Base-by-base conservation (phyloP, 2,797 vertebrate species). In the Petrocephalus sullivani region DNA sequence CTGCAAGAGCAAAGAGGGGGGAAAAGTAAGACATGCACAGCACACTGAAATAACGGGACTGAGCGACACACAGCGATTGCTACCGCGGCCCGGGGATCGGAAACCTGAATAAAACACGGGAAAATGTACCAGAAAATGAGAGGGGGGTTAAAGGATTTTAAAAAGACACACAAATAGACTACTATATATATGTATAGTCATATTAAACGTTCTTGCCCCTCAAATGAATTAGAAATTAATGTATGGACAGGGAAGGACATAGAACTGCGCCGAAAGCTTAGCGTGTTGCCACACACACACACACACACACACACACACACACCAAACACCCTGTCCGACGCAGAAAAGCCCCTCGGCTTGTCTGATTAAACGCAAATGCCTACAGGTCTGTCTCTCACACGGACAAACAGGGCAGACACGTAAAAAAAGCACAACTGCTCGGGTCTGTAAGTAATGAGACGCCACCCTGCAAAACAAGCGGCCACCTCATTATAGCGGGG, bases 11-110 rank as follows among this genome's bases (percentile, higher is more conserved):
- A 92, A 89, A 94, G 87, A 93, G 91, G 92, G 92, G 89, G 90
- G 92, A 93, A 94, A 56, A 92, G 91, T 93, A 49, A 93, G 93
- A 94, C 93, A 92, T 93, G 94, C 94, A 88, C 93, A 94, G 93
- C 91, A 94, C 91, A 91, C 91, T n/a, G 71, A 51, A 89, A 92
- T 53, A 84, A 84, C 21, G n/a, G 93, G 91, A 95, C 46, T 19
- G 86, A 90, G n/a, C 54, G 53, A 83, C 53, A 41, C 60, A 84
- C 56, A 46, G n/a, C 78, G 37, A 82, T 56, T 60, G 67, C n/a
- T 64, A 87, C 46, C 86, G 58, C 41, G 86, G 86, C 51, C 64
- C 46, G 56, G 86, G 56, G 49, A 54, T 53, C 7, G 37, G 75
- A 67, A 71, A 49, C 46, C 49, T 51, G 46, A 87, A 54, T 51